A percentile compares a stretch with the other conserved stretches of the same genome.
These are phyloP conservation scores for Gymnosoma rotundatum DNA, from an alignment of 2,888 invertebrate genomes.

Conservation along the genomic window DNA sequence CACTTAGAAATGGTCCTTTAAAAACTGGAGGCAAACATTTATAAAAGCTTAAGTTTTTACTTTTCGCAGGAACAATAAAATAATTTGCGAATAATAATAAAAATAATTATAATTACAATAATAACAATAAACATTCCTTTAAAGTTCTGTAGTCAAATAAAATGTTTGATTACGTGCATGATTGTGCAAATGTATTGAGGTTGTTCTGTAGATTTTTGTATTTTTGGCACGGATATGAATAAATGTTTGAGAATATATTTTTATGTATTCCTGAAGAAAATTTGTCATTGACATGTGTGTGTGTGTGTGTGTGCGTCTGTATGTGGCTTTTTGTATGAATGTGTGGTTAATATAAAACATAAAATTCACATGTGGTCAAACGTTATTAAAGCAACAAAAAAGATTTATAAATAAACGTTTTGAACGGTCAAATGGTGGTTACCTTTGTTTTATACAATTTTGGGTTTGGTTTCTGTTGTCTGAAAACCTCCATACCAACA, in stretches of 20 bases:
- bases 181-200: neutral
- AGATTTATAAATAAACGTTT: slow-evolving; percentile 66
- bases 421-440: slow-evolving; percentile 66
- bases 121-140: neutral
- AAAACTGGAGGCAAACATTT: too few species aligned
- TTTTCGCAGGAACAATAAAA: too few species aligned
- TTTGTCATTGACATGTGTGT: neutral
- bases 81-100: too few species aligned
- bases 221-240: slow-evolving; percentile 17
- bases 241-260: neutral
- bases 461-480: slow-evolving; percentile 43
- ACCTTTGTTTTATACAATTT: slow-evolving; percentile 59
- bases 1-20: too few species aligned
- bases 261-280: neutral
- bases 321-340: slow-evolving; percentile 24
- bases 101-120: too few species aligned
- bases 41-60: too few species aligned
- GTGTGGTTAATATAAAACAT: slow-evolving; percentile 65
- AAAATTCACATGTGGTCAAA: slow-evolving; percentile 69
- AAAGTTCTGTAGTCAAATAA: slow-evolving; percentile 6
- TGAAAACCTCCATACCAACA: slow-evolving; percentile 15
- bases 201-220: slow-evolving; percentile 10
- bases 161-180: neutral
- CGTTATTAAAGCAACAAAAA: slow-evolving; percentile 66
- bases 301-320: slow-evolving; percentile 6